A percentile compares a stretch with the other conserved stretches of the same genome.
phyloP scores from a whole-genome alignment of 2,888 invertebrate genomes.

The Geotrupes spiniger region DNA sequence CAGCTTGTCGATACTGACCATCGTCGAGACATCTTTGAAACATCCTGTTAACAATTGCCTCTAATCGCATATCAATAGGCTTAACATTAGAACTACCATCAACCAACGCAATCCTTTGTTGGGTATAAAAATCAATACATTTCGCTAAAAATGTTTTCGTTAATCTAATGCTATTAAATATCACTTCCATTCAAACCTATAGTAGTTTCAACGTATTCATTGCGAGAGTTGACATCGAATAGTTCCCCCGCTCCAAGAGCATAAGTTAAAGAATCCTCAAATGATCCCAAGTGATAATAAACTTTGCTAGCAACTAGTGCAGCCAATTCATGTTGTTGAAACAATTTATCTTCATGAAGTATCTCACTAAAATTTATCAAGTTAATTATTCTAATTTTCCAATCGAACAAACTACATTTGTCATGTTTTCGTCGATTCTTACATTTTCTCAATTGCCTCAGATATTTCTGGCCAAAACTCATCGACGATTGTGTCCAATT shows the following conservation, averaged over 20 bases:
- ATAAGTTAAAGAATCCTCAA: constrained; percentile 95
- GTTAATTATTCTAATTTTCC: no score
- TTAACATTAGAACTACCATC: constrained; percentile 66
- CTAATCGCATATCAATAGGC: constrained; percentile 76
- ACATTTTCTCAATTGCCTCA: constrained; percentile 95
- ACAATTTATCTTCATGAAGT: constrained; percentile 87
- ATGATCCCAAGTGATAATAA: constrained; percentile 96
- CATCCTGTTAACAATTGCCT: constrained; percentile 95
- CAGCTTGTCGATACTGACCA: constrained; percentile 90
- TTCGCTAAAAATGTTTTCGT: constrained; percentile 62
- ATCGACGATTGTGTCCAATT: constrained; percentile 90
- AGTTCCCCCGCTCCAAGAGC: constrained; percentile 93
- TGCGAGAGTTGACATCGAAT: constrained; percentile 91
- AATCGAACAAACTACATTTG: no score
- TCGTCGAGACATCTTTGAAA: constrained; percentile 94
- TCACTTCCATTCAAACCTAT: constrained; percentile 56
- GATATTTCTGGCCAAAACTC: constrained; percentile 99
- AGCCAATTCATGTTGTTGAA: constrained; percentile 88
- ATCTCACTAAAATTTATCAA: constrained; percentile 73
- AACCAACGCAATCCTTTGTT: constrained; percentile 73
- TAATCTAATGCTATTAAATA: constrained; percentile 2
- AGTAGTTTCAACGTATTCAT: constrained; percentile 95
- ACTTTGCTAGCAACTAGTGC: constrained; percentile 98
- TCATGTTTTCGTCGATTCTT: no score
- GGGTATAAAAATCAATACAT: constrained; percentile 95